Percentiles rank a stretch among this genome's conserved stretches.
Evolutionary conservation across 64 coral and sea anemone genomes (phyloP).

Genomic region (Pocillopora verrucosa): DNA sequence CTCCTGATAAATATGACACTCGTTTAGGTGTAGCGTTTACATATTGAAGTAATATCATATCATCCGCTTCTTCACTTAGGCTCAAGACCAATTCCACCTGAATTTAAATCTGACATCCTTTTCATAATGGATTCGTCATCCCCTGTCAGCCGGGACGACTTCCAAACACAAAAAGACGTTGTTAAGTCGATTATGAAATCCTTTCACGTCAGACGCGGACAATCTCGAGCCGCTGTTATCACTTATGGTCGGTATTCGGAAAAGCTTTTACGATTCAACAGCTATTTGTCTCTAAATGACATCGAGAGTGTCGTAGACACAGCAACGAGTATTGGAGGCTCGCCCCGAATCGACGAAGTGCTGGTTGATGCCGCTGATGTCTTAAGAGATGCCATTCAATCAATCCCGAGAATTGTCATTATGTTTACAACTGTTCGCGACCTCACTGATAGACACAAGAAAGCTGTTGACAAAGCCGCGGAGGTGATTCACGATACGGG

Average conservation of each 20-base stretch:
- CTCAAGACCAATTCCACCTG: background rate
- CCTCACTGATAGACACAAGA: constrained; percentile 3
- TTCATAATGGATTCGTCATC: constrained; percentile 73
- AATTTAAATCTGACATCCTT: constrained; percentile 45
- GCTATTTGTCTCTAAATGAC: background rate
- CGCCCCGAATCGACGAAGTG: constrained; percentile 56
- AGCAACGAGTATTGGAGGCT: constrained; percentile 1
- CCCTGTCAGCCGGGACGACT: constrained; percentile 8
- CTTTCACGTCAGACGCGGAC: constrained; percentile 31
- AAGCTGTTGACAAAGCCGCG: constrained; percentile 30
- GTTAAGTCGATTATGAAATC: constrained; percentile 49
- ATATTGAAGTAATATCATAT: background rate
- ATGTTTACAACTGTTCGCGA: constrained; percentile 29
- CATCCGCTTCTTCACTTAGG: background rate
- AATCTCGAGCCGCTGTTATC: constrained; percentile 33
- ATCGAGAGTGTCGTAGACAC: constrained; percentile 7
- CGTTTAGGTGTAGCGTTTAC: background rate
- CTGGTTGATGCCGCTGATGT: constrained; percentile 33
- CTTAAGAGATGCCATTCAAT: constrained; percentile 22
- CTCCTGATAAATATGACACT: background rate
- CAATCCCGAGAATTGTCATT: constrained; percentile 31
- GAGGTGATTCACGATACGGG: constrained; percentile 48
- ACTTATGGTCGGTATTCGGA: constrained; percentile 19
- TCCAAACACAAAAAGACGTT: constrained; percentile 41
- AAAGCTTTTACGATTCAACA: constrained; percentile 14